Conservation (phyloP, 2,113 vertebrate genomes). For the Coptodon rendalli region DNA sequence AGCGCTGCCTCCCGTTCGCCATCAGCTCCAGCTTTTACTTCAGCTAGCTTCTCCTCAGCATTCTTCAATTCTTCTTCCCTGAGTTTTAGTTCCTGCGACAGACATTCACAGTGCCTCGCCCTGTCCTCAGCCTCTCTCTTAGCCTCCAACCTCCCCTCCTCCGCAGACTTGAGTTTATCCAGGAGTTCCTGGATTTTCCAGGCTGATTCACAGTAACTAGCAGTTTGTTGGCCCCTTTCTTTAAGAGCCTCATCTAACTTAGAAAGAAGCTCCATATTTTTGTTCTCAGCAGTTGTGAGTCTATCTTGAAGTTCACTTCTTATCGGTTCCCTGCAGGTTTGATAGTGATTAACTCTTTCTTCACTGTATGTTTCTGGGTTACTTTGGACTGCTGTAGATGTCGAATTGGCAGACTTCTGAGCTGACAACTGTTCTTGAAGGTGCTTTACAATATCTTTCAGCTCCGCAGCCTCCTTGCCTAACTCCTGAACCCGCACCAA, state of each 20-base stretch:
- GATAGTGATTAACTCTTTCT: constrained; percentile 48
- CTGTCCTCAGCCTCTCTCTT: constrained; percentile 63
- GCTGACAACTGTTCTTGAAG: constrained; percentile 71
- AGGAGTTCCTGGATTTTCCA: constrained; percentile 69
- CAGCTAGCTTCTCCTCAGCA: constrained; percentile 59
- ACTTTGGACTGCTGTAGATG: constrained; percentile 20
- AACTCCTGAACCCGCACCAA: constrained; percentile 60
- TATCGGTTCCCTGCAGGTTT: constrained; percentile 45
- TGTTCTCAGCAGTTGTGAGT: constrained; percentile 61
- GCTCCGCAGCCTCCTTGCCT: constrained; percentile 62
- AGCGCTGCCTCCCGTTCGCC: constrained; percentile 62
- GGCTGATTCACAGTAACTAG: constrained; percentile 59
- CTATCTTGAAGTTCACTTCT: constrained; percentile 59
- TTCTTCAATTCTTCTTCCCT: constrained; percentile 70
- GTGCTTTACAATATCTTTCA: constrained; percentile 68
- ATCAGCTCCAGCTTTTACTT: constrained; percentile 43
- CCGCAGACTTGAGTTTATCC: constrained; percentile 70
- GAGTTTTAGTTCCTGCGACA: constrained; percentile 70
- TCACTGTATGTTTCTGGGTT: constrained; percentile 56
- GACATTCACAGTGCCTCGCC: constrained; percentile 55
- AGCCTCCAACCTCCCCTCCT: constrained; percentile 62
- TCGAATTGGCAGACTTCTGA: constrained; percentile 31
- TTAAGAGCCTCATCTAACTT: constrained; percentile 57
- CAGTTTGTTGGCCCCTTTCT: constrained; percentile 64
- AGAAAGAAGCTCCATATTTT: constrained; percentile 68